Base-by-base conservation (phyloP, 2,113 vertebrate genomes). In the Motacilla alba region DNA sequence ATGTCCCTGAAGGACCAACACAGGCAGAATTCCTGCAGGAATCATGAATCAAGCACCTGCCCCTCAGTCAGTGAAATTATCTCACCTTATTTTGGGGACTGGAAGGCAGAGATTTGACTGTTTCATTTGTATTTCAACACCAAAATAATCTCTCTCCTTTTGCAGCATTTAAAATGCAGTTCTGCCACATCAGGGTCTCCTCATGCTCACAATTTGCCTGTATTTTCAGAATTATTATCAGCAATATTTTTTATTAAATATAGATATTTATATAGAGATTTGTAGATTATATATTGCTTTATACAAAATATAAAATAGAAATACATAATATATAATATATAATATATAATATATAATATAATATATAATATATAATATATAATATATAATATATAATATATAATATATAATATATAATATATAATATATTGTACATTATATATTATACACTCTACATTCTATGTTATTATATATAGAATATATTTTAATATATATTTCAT, bases 101-200 rank as follows among this genome's bases (percentile, higher is more conserved):
- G 18, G 44, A 78, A 37, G 30, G 35, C 31, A 39, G 59, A n/a
- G 37, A 19, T 66, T 89, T 95, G 86, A 58, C 59, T 79, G 49
- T 68, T 94, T 44, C 26, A 53, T 90, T 90, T 7, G 2, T 89
- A 84, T 96, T 94, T 96, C 89, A 94, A 62, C 69, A 92, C 56
- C 44, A 96, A 94, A 97, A 83, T 13, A 7, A 58, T 90, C 70
- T 95, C 96, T 77, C 85, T 94, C 63, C 4, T 41, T 88, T 95
- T 95, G 49, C 67, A 90, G 21, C 12, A 24, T 56, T 92, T 59
- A 55, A 83, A 83, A 79, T 23, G 10, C 7, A 79, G 4, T 30
- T 89, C 68, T 78, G 24, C 35, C 37, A 5, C 7, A 7, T 43
- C 6, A 60, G 75, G 44, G 60, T 79, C 91, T 89, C 47, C 22